These are phyloP conservation scores for Eidolon helvum DNA, from an alignment of 2,113 vertebrate species.

Conservation along the genomic window DNA sequence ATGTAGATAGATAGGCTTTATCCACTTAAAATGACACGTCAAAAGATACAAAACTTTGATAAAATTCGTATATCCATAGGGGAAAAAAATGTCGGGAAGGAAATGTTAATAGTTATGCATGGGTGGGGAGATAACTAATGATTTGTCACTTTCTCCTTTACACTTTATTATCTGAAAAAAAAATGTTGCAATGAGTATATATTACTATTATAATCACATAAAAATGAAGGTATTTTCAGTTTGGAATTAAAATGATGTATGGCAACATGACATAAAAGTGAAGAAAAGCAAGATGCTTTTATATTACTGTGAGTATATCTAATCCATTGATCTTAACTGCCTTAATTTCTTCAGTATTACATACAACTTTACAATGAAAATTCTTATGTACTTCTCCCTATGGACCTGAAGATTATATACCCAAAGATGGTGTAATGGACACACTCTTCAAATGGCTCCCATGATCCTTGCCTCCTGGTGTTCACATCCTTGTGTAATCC, in stretches of 20 bases:
- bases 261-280: background rate
- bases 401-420: background rate
- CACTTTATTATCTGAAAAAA: background rate
- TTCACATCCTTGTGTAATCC: background rate
- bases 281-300: background rate
- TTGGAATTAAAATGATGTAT: conserved; percentile 34
- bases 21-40: conserved; percentile 21
- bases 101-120: background rate
- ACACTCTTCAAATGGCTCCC: background rate
- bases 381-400: background rate
- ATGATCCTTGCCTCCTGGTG: background rate
- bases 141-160: conserved; percentile 21
- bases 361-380: background rate
- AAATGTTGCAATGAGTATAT: background rate
- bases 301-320: background rate
- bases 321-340: background rate
- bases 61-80: background rate
- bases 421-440: background rate
- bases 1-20: conserved; percentile 29
- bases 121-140: background rate
- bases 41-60: conserved; percentile 2
- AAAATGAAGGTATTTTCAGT: conserved; percentile 13
- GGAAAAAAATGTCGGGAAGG: background rate
- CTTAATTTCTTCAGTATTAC: background rate
- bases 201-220: conserved; percentile 10